These are phyloP conservation scores for Lathronympha strigana DNA, from an alignment of 2,888 invertebrate species.

Conservation along the genomic window DNA sequence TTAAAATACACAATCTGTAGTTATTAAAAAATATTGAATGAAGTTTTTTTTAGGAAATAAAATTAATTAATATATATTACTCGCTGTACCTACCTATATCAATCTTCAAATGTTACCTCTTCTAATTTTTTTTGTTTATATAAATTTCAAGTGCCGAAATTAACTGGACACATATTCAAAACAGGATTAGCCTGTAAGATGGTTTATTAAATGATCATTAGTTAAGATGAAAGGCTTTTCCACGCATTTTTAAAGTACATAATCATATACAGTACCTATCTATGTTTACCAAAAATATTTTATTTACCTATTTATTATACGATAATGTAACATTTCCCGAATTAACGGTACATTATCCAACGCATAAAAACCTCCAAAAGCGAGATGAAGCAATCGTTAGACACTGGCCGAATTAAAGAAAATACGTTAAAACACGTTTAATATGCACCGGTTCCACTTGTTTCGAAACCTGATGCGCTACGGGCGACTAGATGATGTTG, in stretches of 20 bases:
- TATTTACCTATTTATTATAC: not conserved
- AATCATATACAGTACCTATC: no score
- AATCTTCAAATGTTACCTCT: not conserved
- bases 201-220: no score
- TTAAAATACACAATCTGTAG: not conserved
- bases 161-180: no score
- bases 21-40: not conserved
- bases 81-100: no score
- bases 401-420: constrained; percentile 21
- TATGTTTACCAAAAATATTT: not conserved
- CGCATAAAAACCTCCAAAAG: not conserved
- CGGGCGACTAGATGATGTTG: not conserved
- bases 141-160: no score
- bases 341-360: not conserved
- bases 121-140: not conserved
- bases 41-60: not conserved
- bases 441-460: constrained; percentile 40
- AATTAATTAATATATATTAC: no score
- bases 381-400: constrained; percentile 7
- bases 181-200: no score
- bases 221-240: no score
- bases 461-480: constrained; percentile 29
- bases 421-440: constrained; percentile 37
- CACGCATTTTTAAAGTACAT: no score
- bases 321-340: not conserved